Evolutionary conservation across 2,797 vertebrate genomes (phyloP).

Genomic region (Sylvilagus floridanus): DNA sequence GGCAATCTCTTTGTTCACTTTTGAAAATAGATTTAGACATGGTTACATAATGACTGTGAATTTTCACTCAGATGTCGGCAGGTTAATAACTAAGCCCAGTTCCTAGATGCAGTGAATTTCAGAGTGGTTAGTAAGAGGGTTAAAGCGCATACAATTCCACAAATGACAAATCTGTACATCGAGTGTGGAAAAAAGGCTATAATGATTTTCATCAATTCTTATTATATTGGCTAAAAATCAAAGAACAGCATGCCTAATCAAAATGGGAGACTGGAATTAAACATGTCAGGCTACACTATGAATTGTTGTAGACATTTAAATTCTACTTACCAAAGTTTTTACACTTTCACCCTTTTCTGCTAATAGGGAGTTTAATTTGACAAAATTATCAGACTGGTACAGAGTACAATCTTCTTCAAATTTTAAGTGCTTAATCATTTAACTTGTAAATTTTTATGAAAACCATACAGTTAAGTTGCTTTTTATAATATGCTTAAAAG

Average conservation of each 20-base stretch:
- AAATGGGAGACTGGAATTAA: neutral
- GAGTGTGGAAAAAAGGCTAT: neutral
- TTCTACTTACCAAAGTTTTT: neutral
- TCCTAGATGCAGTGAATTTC: neutral
- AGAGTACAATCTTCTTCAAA: neutral
- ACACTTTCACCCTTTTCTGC: neutral
- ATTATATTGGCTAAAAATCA: conserved; percentile 14
- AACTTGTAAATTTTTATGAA: conserved; percentile 49
- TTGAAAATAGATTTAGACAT: conserved; percentile 64
- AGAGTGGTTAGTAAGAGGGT: neutral
- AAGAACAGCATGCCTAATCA: neutral
- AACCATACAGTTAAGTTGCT: neutral
- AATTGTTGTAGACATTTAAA: conserved; percentile 41
- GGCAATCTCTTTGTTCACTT: conserved; percentile 71
- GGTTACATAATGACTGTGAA: conserved; percentile 37
- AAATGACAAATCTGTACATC: conserved; percentile 23
- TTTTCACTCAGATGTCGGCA: conserved; percentile 66
- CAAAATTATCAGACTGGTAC: conserved; percentile 44
- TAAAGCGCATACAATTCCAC: neutral
- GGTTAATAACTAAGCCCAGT: conserved; percentile 66
- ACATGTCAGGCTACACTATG: neutral
- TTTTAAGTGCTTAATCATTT: conserved; percentile 50
- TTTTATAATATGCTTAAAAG: conserved; percentile 22
- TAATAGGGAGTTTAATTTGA: conserved; percentile 5
- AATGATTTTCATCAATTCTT: neutral